Conservation (phyloP, 2,113 vertebrate genomes). For the Syngnathus typhle region DNA sequence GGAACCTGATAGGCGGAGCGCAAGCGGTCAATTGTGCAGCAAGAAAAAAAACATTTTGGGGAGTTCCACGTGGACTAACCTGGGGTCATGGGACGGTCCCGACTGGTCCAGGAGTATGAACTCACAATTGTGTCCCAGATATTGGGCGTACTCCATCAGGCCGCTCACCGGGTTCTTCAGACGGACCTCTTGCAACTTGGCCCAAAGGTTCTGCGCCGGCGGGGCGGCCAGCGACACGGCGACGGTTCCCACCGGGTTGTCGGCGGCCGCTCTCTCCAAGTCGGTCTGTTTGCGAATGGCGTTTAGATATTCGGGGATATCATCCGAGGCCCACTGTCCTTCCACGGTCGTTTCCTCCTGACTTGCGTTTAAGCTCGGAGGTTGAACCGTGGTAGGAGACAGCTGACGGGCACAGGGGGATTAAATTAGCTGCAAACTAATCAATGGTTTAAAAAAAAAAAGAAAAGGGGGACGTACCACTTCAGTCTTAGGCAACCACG, state of each 20-base stretch:
- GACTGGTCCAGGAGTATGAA: slow-evolving; percentile 86
- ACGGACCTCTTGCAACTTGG: slow-evolving; percentile 81
- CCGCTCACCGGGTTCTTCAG: slow-evolving; percentile 93
- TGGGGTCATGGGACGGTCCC: slow-evolving; percentile 89
- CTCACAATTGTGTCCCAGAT: slow-evolving; percentile 82
- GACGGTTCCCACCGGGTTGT: slow-evolving; percentile 55
- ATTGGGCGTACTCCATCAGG: slow-evolving; percentile 91
- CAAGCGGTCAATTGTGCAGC: too few relatives aligned
- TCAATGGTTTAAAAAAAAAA: background rate
- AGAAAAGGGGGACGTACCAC: slow-evolving; percentile 16
- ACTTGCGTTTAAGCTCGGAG: slow-evolving; percentile 3
- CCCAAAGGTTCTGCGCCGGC: slow-evolving; percentile 63
- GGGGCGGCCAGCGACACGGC: slow-evolving; percentile 69
- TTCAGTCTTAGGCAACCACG: slow-evolving; percentile 26
- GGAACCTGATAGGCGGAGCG: slow-evolving; percentile 73
- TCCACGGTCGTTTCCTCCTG: slow-evolving; percentile 53
- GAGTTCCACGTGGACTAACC: slow-evolving; percentile 66
- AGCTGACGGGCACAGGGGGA: background rate
- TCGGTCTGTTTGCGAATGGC: slow-evolving; percentile 73
- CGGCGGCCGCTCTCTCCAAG: slow-evolving; percentile 14
- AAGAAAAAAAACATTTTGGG: too few relatives aligned
- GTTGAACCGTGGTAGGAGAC: slow-evolving; percentile 4
- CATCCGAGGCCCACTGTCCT: slow-evolving; percentile 82
- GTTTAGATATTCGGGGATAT: slow-evolving; percentile 86
- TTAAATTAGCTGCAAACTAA: background rate